A percentile compares a stretch with the other conserved stretches of the same genome.
phyloP scores from a whole-genome alignment of 2,113 vertebrate species.

The Bos taurus region ARS-UCD2.0 NC_037339.1:10481001-10481500 shows the following conservation, averaged over 20 bases:
- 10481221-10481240: neutral
- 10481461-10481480: neutral
- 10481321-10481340: neutral
- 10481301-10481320: neutral
- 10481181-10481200: neutral
- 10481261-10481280: neutral
- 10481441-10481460: neutral
- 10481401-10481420: neutral
- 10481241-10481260: neutral
- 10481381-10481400: neutral
- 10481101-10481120: neutral
- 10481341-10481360: neutral
- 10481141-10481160: neutral
- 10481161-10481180: neutral
- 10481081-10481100: neutral
- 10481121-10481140: neutral
- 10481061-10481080: neutral
- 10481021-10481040: neutral
- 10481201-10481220: neutral
- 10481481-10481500: neutral
- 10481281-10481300: neutral
- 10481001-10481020: neutral
- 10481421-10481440: neutral
- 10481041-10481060: neutral
- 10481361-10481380: neutral